A percentile compares a stretch with the other conserved stretches of the same genome.
Conservation (phyloP, 2,113 vertebrate species). For the Lates calcarifer region DNA sequence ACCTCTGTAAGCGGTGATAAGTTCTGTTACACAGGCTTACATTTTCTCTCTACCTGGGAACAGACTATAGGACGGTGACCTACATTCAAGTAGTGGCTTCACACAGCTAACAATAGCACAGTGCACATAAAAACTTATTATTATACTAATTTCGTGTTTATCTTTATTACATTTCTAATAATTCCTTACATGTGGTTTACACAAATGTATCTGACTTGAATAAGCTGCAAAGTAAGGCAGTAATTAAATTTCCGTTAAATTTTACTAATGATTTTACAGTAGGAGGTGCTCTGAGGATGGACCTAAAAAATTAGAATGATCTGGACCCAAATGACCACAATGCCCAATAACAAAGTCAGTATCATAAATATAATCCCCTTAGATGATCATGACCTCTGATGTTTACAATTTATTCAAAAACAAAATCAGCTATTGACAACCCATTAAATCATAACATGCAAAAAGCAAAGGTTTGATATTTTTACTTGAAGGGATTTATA, state of each 20-base stretch:
- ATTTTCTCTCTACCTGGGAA: neutral
- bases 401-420: neutral
- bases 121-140: neutral
- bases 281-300: conserved; percentile 21
- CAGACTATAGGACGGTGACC: conserved; percentile 24
- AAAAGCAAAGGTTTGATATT: neutral
- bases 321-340: neutral
- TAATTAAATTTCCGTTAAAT: neutral
- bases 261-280: conserved; percentile 2
- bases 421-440: neutral
- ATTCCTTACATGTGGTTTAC: neutral
- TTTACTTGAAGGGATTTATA: neutral
- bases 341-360: neutral
- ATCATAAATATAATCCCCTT: neutral
- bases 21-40: neutral
- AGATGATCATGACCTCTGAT: neutral
- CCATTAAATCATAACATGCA: neutral
- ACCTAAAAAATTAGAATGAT: neutral
- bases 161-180: neutral
- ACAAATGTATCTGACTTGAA: neutral
- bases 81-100: conserved; percentile 16
- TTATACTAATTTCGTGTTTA: neutral
- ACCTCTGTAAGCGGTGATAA: neutral
- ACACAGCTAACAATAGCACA: conserved; percentile 16
- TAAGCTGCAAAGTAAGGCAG: neutral